Conservation (phyloP, 2,113 vertebrate genomes). For the Hippolais icterina region DNA sequence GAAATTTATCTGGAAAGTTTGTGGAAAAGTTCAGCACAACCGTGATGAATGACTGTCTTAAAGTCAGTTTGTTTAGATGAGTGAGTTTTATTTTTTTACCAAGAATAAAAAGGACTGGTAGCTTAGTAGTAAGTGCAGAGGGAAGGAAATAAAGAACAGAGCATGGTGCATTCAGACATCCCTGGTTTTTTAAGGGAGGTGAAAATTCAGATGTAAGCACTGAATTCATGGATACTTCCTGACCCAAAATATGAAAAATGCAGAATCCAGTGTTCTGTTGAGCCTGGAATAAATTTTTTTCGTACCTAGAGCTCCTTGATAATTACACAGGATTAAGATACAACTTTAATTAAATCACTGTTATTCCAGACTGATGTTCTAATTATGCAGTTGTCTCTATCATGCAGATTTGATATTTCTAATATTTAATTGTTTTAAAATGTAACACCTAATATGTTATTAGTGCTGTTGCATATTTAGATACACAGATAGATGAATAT, state of each 20-base stretch:
- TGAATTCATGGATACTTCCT: not conserved
- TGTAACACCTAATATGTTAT: not conserved
- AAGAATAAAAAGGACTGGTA: not conserved
- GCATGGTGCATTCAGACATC: not conserved
- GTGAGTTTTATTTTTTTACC: not conserved
- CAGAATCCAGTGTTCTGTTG: not conserved
- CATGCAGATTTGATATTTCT: not conserved
- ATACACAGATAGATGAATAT: not conserved
- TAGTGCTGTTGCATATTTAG: not conserved
- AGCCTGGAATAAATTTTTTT: not conserved
- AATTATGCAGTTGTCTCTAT: not conserved
- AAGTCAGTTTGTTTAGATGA: not conserved
- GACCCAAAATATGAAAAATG: not conserved
- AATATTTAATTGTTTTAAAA: not conserved
- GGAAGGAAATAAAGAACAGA: not conserved
- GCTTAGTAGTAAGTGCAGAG: not conserved
- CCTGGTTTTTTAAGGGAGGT: not conserved
- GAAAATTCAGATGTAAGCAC: not conserved
- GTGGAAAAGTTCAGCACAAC: not conserved
- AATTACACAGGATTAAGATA: not conserved
- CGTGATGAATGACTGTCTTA: not conserved
- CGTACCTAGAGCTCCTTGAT: not conserved
- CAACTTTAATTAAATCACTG: not conserved
- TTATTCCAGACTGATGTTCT: not conserved
- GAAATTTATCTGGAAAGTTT: not conserved